phyloP scores from a whole-genome alignment of 2,888 invertebrate genomes.

The Coronaproctus castanopsis region DNA sequence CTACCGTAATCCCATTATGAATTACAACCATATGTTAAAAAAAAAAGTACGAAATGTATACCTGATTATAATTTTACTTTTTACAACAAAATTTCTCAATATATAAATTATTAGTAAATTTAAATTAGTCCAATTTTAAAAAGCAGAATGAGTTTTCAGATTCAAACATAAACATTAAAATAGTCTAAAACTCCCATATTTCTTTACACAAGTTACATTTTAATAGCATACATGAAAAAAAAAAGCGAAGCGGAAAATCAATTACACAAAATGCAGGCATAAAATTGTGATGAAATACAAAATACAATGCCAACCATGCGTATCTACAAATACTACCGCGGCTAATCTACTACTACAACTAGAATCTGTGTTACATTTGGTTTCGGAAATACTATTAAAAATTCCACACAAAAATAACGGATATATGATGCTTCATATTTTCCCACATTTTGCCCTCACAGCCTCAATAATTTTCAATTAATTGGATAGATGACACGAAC shows the following conservation, averaged over 20 bases:
- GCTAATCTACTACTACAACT: not conserved
- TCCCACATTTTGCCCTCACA: slow-evolving; percentile 11
- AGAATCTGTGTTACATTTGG: slow-evolving; percentile 1
- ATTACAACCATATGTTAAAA: too few relatives aligned
- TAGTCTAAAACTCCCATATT: too few relatives aligned
- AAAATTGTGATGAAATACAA: not conserved
- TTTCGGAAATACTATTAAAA: slow-evolving; percentile 11
- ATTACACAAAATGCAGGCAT: not conserved
- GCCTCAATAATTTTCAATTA: not conserved
- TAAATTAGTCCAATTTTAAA: too few relatives aligned
- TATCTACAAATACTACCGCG: not conserved
- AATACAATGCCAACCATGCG: not conserved
- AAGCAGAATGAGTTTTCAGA: too few relatives aligned
- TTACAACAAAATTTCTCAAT: too few relatives aligned
- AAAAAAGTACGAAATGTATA: too few relatives aligned
- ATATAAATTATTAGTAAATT: too few relatives aligned
- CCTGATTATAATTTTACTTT: too few relatives aligned
- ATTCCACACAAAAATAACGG: slow-evolving; percentile 12
- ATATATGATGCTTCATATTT: slow-evolving; percentile 10
- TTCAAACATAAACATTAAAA: too few relatives aligned
- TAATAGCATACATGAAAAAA: too few relatives aligned
- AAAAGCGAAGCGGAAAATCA: not conserved
- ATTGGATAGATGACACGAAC: not conserved
- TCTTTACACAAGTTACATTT: too few relatives aligned
- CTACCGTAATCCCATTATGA: too few relatives aligned